Evolutionary conservation across 2,113 vertebrate species (phyloP), one percentile per base, ranked within the genome.

Genomic region (Megaceryle torquata): DNA sequence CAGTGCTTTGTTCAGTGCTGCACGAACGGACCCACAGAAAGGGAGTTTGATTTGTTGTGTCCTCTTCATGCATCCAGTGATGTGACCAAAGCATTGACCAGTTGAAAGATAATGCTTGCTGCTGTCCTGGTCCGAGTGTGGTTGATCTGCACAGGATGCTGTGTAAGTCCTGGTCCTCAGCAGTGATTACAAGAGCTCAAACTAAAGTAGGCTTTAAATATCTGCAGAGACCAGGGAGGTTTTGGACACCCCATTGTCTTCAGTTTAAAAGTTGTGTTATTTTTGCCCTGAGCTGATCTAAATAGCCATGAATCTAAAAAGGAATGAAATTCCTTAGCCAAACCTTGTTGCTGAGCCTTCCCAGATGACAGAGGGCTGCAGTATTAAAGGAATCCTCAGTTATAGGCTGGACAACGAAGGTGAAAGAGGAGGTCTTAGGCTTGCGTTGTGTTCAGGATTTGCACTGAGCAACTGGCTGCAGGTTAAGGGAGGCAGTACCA

Each of bases 121-220:
- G 50, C 50, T 51, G 50, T 24, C 50, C 50, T 51, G 50, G 24
- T 51, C 13, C 14, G 31, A 26, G 2, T 12, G 48, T 8, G 15
- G 26, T 44, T n/a, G 50, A 43, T 15, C 31, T 64, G 26, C 1
- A 0, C 11, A 7, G 37, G 22, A 22, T 15, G 0, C 35, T n/a
- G 5, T 5, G 12, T 2, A 60, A 29, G 48, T 44, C 31, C 1
- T 6, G 35, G 19, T 56, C 63, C 26, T 75, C 33, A 26, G 53
- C 48, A 33, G 33, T 10, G 48, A 17, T 37, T 37, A 11, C 26
- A 35, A 13, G 56, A 44, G 63, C 35, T 63, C 33, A n/a, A 2
- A n/a, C 2, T 3, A 44, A 46, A n/a, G 28, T 15, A 25, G 16
- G n/a, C 37, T 46, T 75, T n/a, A 51, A 69, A 39, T 37, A 63